Evolutionary conservation across 2,113 vertebrate species (phyloP), one percentile per base, ranked within the genome.

Genomic region (Perca flavescens): DNA sequence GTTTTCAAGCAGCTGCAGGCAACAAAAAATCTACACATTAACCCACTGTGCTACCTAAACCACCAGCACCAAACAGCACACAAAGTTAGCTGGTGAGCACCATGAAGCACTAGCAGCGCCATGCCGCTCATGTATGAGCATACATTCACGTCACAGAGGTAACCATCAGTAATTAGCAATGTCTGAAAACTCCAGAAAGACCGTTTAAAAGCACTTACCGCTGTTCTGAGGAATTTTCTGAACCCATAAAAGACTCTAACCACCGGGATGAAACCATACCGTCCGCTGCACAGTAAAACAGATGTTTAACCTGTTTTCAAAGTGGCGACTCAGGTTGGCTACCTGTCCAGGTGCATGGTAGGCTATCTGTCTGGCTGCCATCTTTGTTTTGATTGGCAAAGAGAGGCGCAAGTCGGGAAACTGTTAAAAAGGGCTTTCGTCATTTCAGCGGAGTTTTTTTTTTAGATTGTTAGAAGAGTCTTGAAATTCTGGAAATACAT

Each of bases 311-410:
- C 9, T 2, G 8, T 31, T 69, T n/a, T 9, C 15, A 4, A 47
- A 21, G n/a, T n/a, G 28, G 43, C 2, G 14, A 52, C 16, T 15
- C 17, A 50, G 14, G 12, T n/a, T 25, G 49, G 49, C 49, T 8
- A 5, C 34, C n/a, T n/a, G 0, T 22, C 5, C 71, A 40, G 6
- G 17, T 47, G 40, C 2, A 43, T 11, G 10, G 10, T 3, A 43
- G 40, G 40, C 40, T 43, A 43, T 11, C 9, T 43, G 40, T 11
- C 43, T 12, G 50, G 60, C 74, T 0, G 81, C 81, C 81, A 84
- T 89, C 66, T 86, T 89, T 73, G n/a, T 34, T 34, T 34, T 6
- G 34, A 34, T 34, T 34, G 34, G 34, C 34, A 34, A 34, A 1
- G 5, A 34, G 34, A 34, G 34, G 34, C 31, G 5, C 57, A 69